Evolutionary conservation across 2,113 vertebrate species (phyloP).

Genomic region (Tachuris rubrigastra): DNA sequence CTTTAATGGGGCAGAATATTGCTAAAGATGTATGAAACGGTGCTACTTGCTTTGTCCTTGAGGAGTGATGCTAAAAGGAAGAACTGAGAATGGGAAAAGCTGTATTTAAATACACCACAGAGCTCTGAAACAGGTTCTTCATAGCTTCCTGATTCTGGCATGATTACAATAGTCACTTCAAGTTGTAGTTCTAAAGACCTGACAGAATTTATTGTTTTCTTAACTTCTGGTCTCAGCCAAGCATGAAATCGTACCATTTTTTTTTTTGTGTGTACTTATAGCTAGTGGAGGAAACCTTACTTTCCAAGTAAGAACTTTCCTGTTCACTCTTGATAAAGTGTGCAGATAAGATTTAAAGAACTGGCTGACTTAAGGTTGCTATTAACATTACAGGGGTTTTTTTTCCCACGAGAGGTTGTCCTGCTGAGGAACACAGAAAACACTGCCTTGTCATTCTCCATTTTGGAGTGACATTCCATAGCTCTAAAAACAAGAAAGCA

Average conservation of each 20-base stretch:
- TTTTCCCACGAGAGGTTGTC: neutral
- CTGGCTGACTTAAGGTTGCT: neutral
- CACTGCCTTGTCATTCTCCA: neutral
- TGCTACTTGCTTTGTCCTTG: neutral
- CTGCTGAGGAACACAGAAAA: neutral
- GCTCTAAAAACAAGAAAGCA: neutral
- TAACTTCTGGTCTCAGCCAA: neutral
- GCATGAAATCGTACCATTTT: neutral
- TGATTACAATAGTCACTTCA: neutral
- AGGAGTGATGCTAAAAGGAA: neutral
- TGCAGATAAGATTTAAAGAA: neutral
- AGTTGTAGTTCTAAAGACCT: neutral
- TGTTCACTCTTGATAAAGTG: neutral
- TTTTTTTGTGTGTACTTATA: neutral
- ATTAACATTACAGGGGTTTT: neutral
- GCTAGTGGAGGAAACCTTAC: neutral
- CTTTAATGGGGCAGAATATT: neutral
- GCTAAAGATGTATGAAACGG: neutral
- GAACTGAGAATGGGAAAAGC: neutral
- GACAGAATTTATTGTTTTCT: neutral
- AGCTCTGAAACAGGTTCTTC: neutral
- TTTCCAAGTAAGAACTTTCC: neutral
- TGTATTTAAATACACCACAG: neutral
- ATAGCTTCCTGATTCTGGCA: neutral
- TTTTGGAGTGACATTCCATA: neutral